Conservation (phyloP, 2,888 invertebrate genomes). For the Melinaea menophilus region DNA sequence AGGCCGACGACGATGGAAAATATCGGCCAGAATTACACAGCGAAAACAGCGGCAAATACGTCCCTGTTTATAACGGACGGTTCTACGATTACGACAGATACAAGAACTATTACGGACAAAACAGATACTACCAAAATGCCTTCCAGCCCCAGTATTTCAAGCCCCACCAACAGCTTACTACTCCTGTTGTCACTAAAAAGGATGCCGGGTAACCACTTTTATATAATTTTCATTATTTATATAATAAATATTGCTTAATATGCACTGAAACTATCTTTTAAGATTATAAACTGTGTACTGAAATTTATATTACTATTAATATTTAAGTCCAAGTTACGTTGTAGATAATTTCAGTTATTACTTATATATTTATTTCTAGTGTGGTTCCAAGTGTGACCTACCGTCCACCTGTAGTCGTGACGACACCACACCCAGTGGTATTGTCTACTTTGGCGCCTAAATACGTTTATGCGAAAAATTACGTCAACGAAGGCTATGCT, state of each 20-base stretch:
- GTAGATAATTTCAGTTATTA: no score
- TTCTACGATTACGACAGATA: slow-evolving; percentile 43
- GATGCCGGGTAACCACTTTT: slow-evolving; percentile 36
- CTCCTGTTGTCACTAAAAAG: slow-evolving; percentile 49
- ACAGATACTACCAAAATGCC: slow-evolving; percentile 42
- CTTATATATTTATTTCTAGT: background rate
- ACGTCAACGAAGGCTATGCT: slow-evolving; percentile 69
- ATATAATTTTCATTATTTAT: background rate
- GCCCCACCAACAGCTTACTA: slow-evolving; percentile 47
- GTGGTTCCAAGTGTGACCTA: slow-evolving; percentile 33
- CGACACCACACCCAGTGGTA: slow-evolving; percentile 22
- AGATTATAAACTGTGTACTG: no score
- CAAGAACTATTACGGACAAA: slow-evolving; percentile 40
- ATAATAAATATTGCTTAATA: slow-evolving; percentile 15
- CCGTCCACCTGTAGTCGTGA: slow-evolving; percentile 42
- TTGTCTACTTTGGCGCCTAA: slow-evolving; percentile 29
- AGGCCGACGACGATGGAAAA: slow-evolving; percentile 64
- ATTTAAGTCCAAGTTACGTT: no score
- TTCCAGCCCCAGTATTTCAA: slow-evolving; percentile 47
- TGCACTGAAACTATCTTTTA: no score
- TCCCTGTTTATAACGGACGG: slow-evolving; percentile 40
- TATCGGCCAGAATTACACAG: slow-evolving; percentile 62
- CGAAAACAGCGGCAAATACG: slow-evolving; percentile 54
- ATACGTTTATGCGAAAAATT: slow-evolving; percentile 35
- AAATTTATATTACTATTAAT: no score